phyloP scores from a whole-genome alignment of 2,888 invertebrate species.

The Ametastegia equiseti region DNA sequence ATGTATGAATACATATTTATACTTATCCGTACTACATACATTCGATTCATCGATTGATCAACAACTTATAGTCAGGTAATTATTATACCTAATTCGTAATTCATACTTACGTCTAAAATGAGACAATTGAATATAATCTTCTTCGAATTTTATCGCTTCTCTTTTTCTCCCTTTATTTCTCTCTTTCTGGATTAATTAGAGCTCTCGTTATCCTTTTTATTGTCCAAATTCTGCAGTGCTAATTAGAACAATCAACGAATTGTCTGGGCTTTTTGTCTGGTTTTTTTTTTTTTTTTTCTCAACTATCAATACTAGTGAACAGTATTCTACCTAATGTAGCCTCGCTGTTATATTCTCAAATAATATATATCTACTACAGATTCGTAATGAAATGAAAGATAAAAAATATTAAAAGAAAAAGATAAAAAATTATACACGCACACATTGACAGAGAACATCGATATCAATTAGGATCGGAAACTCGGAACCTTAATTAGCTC shows the following conservation, averaged over 20 bases:
- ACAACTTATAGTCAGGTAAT: not conserved
- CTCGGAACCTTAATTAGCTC: too few species aligned
- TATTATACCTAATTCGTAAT: not conserved
- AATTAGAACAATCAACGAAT: not conserved
- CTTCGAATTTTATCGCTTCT: not conserved
- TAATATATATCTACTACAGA: too few species aligned
- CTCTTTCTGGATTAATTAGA: not conserved
- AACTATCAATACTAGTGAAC: not conserved
- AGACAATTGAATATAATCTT: not conserved
- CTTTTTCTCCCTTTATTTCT: not conserved
- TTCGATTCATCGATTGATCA: not conserved
- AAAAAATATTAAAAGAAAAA: too few species aligned
- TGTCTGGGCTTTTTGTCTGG: not conserved
- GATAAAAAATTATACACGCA: not conserved
- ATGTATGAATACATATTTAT: not conserved
- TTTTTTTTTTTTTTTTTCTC: not conserved
- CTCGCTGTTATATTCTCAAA: too few species aligned
- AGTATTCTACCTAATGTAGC: too few species aligned
- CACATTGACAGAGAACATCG: not conserved
- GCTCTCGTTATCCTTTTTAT: not conserved
- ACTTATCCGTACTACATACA: not conserved
- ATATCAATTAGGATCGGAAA: not conserved
- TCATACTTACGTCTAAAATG: not conserved
- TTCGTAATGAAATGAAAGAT: too few species aligned
- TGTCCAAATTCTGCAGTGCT: constrained; percentile 25